A percentile compares a stretch with the other conserved stretches of the same genome.
Evolutionary conservation across 2,113 vertebrate genomes (phyloP).

Genomic region (Chaenocephalus aceratus): DNA sequence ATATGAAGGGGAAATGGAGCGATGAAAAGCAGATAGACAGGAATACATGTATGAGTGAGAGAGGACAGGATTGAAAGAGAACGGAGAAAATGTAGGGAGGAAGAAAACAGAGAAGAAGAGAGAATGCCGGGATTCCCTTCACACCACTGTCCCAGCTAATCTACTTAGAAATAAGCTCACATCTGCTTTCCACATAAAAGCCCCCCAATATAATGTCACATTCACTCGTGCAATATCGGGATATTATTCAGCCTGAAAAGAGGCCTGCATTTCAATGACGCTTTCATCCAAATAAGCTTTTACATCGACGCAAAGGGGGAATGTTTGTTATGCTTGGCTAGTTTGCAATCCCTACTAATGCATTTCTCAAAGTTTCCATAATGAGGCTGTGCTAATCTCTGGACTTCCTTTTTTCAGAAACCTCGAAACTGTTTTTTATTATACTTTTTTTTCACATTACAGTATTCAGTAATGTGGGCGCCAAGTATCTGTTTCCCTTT

Average conservation of each 20-base stretch:
- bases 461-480: not conserved
- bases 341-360: conserved; percentile 24
- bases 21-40: conserved; percentile 4
- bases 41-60: not conserved
- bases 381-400: conserved; percentile 17
- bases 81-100: conserved; percentile 31
- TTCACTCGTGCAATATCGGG: conserved; percentile 44
- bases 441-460: not conserved
- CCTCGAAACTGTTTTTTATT: not conserved
- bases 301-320: conserved; percentile 35
- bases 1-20: conserved; percentile 9
- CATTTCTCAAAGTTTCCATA: conserved; percentile 8
- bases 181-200: conserved; percentile 69
- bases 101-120: conserved; percentile 19
- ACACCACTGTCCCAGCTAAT: conserved; percentile 75
- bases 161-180: conserved; percentile 75
- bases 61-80: conserved; percentile 16
- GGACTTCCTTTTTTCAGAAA: not conserved
- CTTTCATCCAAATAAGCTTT: conserved; percentile 43
- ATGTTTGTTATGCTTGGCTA: conserved; percentile 37
- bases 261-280: conserved; percentile 32
- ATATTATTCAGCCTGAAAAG: conserved; percentile 53
- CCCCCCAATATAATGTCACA: conserved; percentile 54
- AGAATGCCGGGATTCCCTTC: conserved; percentile 65
- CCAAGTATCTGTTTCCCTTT: conserved; percentile 20